Evolutionary conservation across 2,888 invertebrate genomes (phyloP).

Genomic region (Orchestes rusci): DNA sequence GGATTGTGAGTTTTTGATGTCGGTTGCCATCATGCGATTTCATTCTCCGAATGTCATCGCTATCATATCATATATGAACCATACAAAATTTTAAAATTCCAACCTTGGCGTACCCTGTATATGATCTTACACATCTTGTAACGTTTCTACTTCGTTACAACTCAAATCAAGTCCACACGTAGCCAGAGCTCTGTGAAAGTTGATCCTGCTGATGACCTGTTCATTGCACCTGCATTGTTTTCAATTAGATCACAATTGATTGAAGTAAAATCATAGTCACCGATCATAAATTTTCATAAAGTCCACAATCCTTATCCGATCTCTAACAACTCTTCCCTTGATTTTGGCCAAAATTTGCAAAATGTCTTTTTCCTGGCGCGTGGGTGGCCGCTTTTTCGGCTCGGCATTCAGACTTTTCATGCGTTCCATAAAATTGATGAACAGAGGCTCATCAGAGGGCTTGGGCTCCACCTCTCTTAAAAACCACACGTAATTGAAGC

Average conservation of each 20-base stretch:
- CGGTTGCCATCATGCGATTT: too few species aligned
- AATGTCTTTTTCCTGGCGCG: conserved; percentile 54
- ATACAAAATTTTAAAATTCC: too few species aligned
- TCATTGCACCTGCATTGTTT: conserved; percentile 49
- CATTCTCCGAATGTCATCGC: too few species aligned
- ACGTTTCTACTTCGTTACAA: conserved; percentile 59
- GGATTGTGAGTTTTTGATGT: too few species aligned
- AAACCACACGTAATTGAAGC: conserved; percentile 67
- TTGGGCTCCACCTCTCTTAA: conserved; percentile 56
- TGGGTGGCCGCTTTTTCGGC: conserved; percentile 32
- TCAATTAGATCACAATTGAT: conserved; percentile 3
- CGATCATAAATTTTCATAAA: conserved; percentile 62
- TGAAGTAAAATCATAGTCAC: too few species aligned
- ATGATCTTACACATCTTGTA: conserved; percentile 69
- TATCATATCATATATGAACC: too few species aligned
- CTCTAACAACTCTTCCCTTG: conserved; percentile 64
- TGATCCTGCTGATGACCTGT: conserved; percentile 54
- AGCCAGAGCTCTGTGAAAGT: conserved; percentile 66
- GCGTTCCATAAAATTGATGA: conserved; percentile 38
- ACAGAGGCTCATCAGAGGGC: conserved; percentile 41
- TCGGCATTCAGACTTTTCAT: conserved; percentile 41
- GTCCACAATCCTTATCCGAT: conserved; percentile 57
- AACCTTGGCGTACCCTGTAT: too few species aligned
- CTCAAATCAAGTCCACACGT: conserved; percentile 59
- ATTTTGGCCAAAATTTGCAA: conserved; percentile 66